These are phyloP conservation scores for Rousettus madagascariensis DNA, from an alignment of 2,797 vertebrate genomes.

Conservation along the genomic window DNA sequence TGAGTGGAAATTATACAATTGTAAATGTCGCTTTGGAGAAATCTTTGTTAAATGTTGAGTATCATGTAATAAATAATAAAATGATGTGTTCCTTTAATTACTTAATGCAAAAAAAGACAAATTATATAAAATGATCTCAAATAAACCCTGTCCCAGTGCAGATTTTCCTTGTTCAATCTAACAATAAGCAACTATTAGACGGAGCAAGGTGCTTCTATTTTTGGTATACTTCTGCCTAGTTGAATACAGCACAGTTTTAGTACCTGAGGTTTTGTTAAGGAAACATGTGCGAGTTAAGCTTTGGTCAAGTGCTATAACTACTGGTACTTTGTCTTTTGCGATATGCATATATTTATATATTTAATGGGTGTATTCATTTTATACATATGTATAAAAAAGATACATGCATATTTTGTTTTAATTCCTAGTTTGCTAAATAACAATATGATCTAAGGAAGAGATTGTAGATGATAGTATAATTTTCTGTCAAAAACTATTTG, in stretches of 20 bases:
- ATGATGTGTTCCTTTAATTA: not conserved
- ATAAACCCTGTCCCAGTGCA: not conserved
- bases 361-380: not conserved
- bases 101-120: constrained; percentile 5
- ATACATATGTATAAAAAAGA: not conserved
- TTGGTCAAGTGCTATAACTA: not conserved
- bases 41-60: not conserved
- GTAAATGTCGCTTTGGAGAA: not conserved
- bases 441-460: not conserved
- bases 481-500: constrained; percentile 43
- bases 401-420: not conserved
- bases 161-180: not conserved
- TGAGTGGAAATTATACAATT: not conserved
- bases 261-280: not conserved
- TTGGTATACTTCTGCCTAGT: not conserved
- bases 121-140: constrained; percentile 7
- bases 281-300: not conserved
- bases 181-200: not conserved
- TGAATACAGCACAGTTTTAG: not conserved
- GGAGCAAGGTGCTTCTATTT: not conserved
- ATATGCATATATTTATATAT: not conserved
- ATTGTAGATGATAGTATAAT: not conserved
- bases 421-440: not conserved
- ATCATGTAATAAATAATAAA: constrained; percentile 21
- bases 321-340: not conserved